Evolutionary conservation across 2,888 invertebrate genomes (phyloP).

Genomic region (Elmis aenea): DNA sequence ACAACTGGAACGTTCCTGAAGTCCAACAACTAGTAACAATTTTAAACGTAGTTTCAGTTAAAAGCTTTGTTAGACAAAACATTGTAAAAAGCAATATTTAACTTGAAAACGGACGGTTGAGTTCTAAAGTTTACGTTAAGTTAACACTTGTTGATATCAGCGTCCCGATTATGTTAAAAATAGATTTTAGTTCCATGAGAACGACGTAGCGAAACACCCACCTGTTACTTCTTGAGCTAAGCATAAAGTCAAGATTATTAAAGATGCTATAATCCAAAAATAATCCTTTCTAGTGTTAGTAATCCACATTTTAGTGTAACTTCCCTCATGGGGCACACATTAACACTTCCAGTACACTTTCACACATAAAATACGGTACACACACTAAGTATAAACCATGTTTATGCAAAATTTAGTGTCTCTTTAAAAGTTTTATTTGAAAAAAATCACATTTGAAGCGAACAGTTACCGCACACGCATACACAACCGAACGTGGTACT

Average conservation of each 20-base stretch:
- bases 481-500: constrained; percentile 22
- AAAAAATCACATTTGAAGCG: constrained; percentile 19
- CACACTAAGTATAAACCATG: constrained; percentile 37
- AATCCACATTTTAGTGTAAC: constrained; percentile 59
- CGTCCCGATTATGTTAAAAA: too few relatives aligned
- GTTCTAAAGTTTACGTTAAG: too few relatives aligned
- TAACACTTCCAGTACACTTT: constrained; percentile 39
- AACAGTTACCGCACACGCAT: constrained; percentile 16
- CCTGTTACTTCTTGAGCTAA: constrained; percentile 56
- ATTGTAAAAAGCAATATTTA: too few relatives aligned
- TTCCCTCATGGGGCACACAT: constrained; percentile 45
- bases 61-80: too few relatives aligned
- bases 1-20: too few relatives aligned
- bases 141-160: too few relatives aligned
- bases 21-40: too few relatives aligned
- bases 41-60: too few relatives aligned
- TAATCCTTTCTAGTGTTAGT: constrained; percentile 63
- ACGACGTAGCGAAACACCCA: too few relatives aligned
- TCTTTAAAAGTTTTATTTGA: constrained; percentile 7
- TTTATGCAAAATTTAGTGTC: constrained; percentile 16
- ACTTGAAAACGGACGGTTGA: too few relatives aligned
- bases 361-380: constrained; percentile 50
- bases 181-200: too few relatives aligned
- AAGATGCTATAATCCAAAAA: constrained; percentile 60
- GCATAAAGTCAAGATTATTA: constrained; percentile 48